phyloP scores from a whole-genome alignment of 2,113 vertebrate genomes.

The Eurypyga helias region DNA sequence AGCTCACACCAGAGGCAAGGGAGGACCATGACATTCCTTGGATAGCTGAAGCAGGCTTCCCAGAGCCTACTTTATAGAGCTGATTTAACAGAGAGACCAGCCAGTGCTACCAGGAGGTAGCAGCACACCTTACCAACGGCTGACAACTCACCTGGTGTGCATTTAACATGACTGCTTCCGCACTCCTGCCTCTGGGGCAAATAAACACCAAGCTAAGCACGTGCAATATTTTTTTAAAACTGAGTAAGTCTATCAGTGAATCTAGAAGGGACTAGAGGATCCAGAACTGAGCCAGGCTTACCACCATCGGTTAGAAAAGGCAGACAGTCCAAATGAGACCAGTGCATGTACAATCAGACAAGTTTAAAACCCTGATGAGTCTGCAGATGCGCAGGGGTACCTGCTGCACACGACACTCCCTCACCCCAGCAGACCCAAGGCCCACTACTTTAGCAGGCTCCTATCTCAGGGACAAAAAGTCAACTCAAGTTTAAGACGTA shows the following conservation, averaged over 20 bases:
- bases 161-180: background rate
- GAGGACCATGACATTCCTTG: background rate
- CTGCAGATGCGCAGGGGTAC: accelerated
- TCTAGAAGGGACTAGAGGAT: background rate
- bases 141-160: background rate
- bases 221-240: background rate
- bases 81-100: background rate
- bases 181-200: background rate
- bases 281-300: background rate
- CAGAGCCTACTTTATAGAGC: background rate
- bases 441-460: accelerated
- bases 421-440: background rate
- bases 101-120: background rate
- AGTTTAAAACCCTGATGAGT: accelerated
- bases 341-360: background rate
- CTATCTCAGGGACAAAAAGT: background rate
- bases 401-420: accelerated
- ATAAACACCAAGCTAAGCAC: background rate
- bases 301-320: background rate
- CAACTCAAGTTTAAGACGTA: background rate
- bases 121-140: background rate
- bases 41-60: background rate
- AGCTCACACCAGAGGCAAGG: background rate
- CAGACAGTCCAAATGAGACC: background rate
- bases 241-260: background rate